phyloP scores from a whole-genome alignment of 2,888 invertebrate genomes.

The Pandemis cinnamomeana region DNA sequence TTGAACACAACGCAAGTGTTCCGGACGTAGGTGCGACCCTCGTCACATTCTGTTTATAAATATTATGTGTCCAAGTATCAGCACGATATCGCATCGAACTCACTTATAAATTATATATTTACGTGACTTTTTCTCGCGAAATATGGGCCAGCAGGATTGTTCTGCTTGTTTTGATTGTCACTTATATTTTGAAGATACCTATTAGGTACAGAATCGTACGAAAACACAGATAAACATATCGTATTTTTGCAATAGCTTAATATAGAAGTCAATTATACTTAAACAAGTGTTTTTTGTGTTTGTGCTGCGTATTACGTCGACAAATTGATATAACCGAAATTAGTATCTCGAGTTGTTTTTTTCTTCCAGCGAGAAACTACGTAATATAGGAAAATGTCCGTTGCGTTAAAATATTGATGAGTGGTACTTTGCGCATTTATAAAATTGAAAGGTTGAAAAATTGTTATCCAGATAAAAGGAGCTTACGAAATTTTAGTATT shows the following conservation, averaged over 20 bases:
- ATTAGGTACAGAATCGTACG: not conserved
- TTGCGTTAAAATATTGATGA: too few relatives aligned
- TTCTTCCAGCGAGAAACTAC: too few relatives aligned
- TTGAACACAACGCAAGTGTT: constrained; percentile 61
- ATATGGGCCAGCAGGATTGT: constrained; percentile 6
- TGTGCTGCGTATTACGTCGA: not conserved
- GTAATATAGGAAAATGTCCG: too few relatives aligned
- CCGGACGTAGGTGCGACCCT: constrained; percentile 67
- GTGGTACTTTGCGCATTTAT: too few relatives aligned
- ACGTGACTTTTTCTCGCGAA: constrained; percentile 32
- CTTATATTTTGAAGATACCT: not conserved
- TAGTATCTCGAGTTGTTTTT: too few relatives aligned
- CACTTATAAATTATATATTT: constrained; percentile 38
- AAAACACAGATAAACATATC: not conserved
- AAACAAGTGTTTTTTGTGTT: not conserved
- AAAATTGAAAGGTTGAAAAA: too few relatives aligned
- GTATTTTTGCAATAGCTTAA: not conserved
- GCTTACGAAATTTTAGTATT: too few relatives aligned
- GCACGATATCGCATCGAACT: constrained; percentile 38
- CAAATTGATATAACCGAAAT: too few relatives aligned
- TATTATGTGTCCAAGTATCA: constrained; percentile 46
- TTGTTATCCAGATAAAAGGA: too few relatives aligned
- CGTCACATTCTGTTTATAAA: constrained; percentile 66
- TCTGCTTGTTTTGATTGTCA: constrained; percentile 19
- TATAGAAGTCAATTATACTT: constrained; percentile 4